Evolutionary conservation across 2,888 invertebrate species (phyloP).

Genomic region (Macropis europaea): DNA sequence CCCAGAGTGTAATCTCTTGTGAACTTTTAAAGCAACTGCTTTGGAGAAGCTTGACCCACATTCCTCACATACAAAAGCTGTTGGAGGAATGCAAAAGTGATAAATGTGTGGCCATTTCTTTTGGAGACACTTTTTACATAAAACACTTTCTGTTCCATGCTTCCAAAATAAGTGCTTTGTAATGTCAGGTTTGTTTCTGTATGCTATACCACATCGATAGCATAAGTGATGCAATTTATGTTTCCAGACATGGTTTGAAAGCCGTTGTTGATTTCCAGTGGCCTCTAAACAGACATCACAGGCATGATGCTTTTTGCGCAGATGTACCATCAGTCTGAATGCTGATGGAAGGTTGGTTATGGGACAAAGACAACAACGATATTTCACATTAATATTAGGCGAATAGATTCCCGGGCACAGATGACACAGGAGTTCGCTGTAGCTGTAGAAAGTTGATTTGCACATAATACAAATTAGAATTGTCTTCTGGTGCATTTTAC

Average conservation of each 20-base stretch:
- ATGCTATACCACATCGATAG: constrained; percentile 93
- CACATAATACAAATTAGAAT: constrained; percentile 93
- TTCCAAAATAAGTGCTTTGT: constrained; percentile 96
- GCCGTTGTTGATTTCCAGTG: constrained; percentile 88
- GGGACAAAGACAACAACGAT: constrained; percentile 91
- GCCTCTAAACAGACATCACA: constrained; percentile 94
- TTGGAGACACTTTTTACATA: constrained; percentile 91
- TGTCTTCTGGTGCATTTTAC: constrained; percentile 92
- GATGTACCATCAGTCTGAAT: constrained; percentile 93
- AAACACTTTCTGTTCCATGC: constrained; percentile 93
- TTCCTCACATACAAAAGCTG: constrained; percentile 89
- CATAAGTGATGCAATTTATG: constrained; percentile 93
- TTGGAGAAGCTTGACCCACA: constrained; percentile 88
- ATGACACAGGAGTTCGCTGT: constrained; percentile 93
- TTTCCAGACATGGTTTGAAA: constrained; percentile 95
- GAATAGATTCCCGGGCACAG: constrained; percentile 90
- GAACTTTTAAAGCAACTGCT: constrained; percentile 91
- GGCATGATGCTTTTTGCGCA: constrained; percentile 90
- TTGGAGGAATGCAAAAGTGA: constrained; percentile 93
- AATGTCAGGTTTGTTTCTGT: constrained; percentile 93
- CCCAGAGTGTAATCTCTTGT: constrained; percentile 88
- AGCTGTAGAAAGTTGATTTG: constrained; percentile 92
- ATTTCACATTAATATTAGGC: constrained; percentile 83
- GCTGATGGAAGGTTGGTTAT: constrained; percentile 90
- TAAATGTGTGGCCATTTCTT: constrained; percentile 96